Evolutionary conservation across 2,888 invertebrate genomes (phyloP).

Genomic region (Drosophila parthenogenetica): DNA sequence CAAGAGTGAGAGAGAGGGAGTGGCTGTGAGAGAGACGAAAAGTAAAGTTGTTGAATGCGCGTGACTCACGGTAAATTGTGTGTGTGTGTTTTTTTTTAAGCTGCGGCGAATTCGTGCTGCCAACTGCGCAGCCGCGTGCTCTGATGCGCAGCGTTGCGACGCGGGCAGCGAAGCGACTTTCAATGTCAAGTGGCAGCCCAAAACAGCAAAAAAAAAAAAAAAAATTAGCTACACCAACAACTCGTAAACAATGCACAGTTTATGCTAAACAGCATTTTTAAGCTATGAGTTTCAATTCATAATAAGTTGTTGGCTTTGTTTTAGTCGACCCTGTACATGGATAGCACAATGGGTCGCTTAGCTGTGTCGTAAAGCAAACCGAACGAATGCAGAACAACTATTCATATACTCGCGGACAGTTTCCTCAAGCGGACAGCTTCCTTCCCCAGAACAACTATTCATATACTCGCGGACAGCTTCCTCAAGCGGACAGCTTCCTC

Average conservation of each 20-base stretch:
- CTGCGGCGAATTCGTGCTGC: slow-evolving; percentile 42
- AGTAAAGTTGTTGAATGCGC: slow-evolving; percentile 17
- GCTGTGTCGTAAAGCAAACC: not conserved
- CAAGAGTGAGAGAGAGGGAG: not conserved
- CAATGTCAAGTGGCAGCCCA: slow-evolving; percentile 65
- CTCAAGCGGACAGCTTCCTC: no score
- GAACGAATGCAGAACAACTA: no score
- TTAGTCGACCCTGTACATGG: not conserved
- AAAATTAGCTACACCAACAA: slow-evolving; percentile 7
- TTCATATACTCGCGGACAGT: no score
- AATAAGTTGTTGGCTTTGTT: slow-evolving; percentile 12
- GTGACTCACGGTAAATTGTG: slow-evolving; percentile 46
- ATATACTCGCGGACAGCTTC: no score
- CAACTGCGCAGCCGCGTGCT: slow-evolving; percentile 54
- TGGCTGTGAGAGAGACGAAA: slow-evolving; percentile 1
- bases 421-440: no score
- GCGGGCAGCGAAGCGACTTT: slow-evolving; percentile 49
- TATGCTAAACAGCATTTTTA: slow-evolving; percentile 47
- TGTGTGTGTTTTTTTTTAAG: slow-evolving; percentile 7
- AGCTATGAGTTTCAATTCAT: slow-evolving; percentile 34
- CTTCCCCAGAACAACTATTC: no score
- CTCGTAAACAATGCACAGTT: slow-evolving; percentile 36
- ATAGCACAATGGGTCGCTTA: not conserved
- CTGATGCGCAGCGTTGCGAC: slow-evolving; percentile 21
- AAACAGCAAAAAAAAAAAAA: slow-evolving; percentile 24